A percentile compares a stretch with the other conserved stretches of the same genome.
Conservation (phyloP, 2,797 vertebrate genomes). For the Arrhamphus sclerolepis region DNA sequence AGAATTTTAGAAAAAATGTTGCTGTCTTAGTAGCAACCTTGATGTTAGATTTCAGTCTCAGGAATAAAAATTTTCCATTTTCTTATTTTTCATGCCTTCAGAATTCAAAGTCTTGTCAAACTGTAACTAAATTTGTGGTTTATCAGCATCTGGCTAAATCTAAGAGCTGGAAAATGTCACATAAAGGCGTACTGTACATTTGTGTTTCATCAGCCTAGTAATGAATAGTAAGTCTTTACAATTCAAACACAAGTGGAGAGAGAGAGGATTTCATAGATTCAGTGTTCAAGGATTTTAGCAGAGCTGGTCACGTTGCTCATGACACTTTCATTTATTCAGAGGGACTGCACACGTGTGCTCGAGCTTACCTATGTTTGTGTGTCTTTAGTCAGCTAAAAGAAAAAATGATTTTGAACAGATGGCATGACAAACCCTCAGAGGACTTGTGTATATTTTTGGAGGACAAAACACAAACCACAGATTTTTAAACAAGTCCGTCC, state of each 20-base stretch:
- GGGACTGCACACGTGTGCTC: slow-evolving; percentile 9
- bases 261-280: not conserved
- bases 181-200: no score
- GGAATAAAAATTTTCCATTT: no score
- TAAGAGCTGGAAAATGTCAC: no score
- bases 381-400: slow-evolving; percentile 1
- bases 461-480: slow-evolving; percentile 33
- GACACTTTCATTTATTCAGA: slow-evolving; percentile 18
- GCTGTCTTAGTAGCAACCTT: no score
- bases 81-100: no score
- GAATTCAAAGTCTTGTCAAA: no score
- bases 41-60: no score
- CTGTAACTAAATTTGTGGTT: no score
- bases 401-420: slow-evolving; percentile 61
- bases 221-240: not conserved
- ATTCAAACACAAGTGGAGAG: not conserved
- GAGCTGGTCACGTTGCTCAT: not conserved
- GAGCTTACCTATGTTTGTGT: slow-evolving; percentile 6
- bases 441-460: slow-evolving; percentile 41
- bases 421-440: slow-evolving; percentile 50
- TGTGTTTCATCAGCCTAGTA: no score
- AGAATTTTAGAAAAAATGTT: no score
- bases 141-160: no score
- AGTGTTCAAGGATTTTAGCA: no score
- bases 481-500: slow-evolving; percentile 41